Evolutionary conservation across 2,888 invertebrate species (phyloP), one percentile per base, ranked within the genome.

Genomic region (Nomada fabriciana): DNA sequence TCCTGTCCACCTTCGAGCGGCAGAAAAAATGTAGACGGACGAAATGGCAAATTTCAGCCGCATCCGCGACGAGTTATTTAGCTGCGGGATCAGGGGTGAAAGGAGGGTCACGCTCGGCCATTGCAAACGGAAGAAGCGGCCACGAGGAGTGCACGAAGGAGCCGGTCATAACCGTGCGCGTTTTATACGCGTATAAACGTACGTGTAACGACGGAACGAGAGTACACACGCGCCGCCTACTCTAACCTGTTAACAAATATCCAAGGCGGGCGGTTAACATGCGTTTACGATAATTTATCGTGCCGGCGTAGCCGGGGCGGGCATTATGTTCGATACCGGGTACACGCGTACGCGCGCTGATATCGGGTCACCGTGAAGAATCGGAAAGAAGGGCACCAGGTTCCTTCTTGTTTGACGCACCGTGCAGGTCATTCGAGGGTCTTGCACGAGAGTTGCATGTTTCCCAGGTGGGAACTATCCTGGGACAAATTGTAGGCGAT

Each of bases 231-330:
- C 63, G 72, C 90, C 90, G 91, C 91, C 91, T 91, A 92, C 91
- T 91, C 91, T 91, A 85, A 85, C 74, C 91, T 91, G 92, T 92
- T 91, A 92, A 92, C 92, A 92, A 92, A 92, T 92, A 91, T 91
- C 87, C 90, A 86, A 89, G 88, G 88, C 90, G 89, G 89, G 88
- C 89, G 88, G 89, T 89, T 90, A 90, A 90, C 91, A 90, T 88
- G 89, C 90, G 87, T 91, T 91, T 89, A 88, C 89, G 90, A 92
- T 92, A 90, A 92, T 92, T 92, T 92, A 92, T 93, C 90, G 88
- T 88, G 88, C 88, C 86, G 87, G 85, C 76, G 76, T 73, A 63
- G 69, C 71, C 61, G 63, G 72, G 65, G 55, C 64, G 47, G 77
- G 83, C 80, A 75, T 82, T 80, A 84, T 76, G 78, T 72, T 86